Evolutionary conservation across 2,888 invertebrate species (phyloP), one percentile per base, ranked within the genome.

Genomic region (Pollenia labialis): DNA sequence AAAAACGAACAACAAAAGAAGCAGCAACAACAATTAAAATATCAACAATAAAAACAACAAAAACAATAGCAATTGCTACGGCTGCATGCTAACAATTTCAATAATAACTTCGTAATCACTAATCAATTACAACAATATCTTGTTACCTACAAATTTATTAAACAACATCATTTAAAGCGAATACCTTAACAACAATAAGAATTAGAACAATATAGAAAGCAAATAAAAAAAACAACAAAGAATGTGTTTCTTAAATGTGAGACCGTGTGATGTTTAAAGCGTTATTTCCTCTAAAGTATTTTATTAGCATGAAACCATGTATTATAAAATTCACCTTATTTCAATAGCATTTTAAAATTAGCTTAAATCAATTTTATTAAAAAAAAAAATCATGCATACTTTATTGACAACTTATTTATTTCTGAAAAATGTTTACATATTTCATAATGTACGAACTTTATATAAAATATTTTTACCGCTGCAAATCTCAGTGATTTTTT

Each of bases 1-100:
- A n/a, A 18, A 76, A 81, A 50, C 69, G 56, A 85, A 80, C 46
- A 75, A 71, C 54, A 76, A 75, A 71, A 52, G 32, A 42, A 58
- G 40, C 64, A 58, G 18, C 42, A 64, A 23, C 58, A 69, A 56
- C 50, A 60, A 60, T 11, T 56, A 77, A 18, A 40, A 52, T 23
- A 62, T 44, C 52, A 69, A 52, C 46, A 69, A 58, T 58, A 54
- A 40, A 40, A 75, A 75, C 16, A 79, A 80, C 62, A 75, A 80
- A 44, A 54, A 46, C 60, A 74, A 68, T 16, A 62, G 46, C 60
- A 60, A 50, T 56, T 66, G 16, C 56, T 66, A 71, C 44, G 64
- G 18, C 32, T 72, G 64, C 58, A 60, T 74, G 58, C 72, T 58
- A 66, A 46, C 18, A 83, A 72, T 79, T 79, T 74, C 40, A 84